Evolutionary conservation across 1,140 invertebrate genomes (phyloP).

Genomic region (Rhynchophorus ferrugineus): DNA sequence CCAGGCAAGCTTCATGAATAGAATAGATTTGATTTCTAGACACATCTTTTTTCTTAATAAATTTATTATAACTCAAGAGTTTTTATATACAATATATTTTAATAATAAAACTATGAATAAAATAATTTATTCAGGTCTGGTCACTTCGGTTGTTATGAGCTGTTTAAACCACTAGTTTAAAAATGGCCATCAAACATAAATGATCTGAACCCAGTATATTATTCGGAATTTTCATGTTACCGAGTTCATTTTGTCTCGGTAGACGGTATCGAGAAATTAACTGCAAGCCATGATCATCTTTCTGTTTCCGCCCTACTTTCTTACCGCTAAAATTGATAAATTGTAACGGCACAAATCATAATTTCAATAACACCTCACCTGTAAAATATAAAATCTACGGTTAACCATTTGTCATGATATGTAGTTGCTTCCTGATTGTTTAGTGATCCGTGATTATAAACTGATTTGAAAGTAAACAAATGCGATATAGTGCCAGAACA

Average conservation of each 20-base stretch:
- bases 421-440: constrained; percentile 56
- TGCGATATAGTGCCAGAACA: constrained; percentile 47
- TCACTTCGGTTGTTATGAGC: too few species aligned
- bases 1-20: too few species aligned
- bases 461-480: constrained; percentile 48
- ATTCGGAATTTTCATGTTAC: constrained; percentile 66
- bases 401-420: constrained; percentile 66
- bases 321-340: constrained; percentile 26
- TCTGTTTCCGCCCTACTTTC: constrained; percentile 6
- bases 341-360: neutral
- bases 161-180: too few species aligned
- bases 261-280: constrained; percentile 55
- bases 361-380: too few species aligned
- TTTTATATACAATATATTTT: too few species aligned
- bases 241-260: constrained; percentile 53
- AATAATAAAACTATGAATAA: too few species aligned
- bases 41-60: too few species aligned
- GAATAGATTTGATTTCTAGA: too few species aligned
- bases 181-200: constrained; percentile 58
- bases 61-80: too few species aligned
- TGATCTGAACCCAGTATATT: constrained; percentile 67
- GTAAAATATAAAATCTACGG: constrained; percentile 77
- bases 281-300: constrained; percentile 41
- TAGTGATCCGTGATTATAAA: constrained; percentile 43
- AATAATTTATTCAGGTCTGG: too few species aligned